Base-by-base conservation (phyloP, 2,888 invertebrate species). In the Ctena decussata region DNA sequence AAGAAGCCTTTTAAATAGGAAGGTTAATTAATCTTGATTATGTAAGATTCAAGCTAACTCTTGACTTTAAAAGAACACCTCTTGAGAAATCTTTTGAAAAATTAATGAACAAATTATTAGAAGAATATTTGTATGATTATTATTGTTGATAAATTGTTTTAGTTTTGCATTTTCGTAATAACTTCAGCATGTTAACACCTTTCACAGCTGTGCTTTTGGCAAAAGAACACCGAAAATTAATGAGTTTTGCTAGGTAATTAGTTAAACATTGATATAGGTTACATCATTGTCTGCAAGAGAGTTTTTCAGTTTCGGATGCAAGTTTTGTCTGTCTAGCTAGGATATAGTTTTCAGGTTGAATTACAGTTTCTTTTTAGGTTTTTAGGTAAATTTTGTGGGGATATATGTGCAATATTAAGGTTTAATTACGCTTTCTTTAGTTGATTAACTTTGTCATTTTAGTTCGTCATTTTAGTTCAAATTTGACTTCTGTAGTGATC, bases 151-250 rank as follows among this genome's bases (percentile, higher is more conserved):
- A 65, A 35, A n/a, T 35, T 30, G 1, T 35, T 21, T 8, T 65
- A 65, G 35, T 65, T 35, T 30, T 30, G 21, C 24, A 15, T 35
- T 65, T 57, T 3, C n/a, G 30, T 60, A 65, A 65, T 65, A 65
- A 24, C 65, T 18, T 65, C 35, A 65, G 65, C 18, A 35, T 65
- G 65, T 65, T 65, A 65, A 65, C 65, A 65, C 32, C 65, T 65
- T 65, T 65, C 5, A 35, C 65, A 65, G 65, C 65, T 65, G 65
- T 35, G 32, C 35, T 65, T 65, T 57, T 65, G 65, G 65, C 65
- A 65, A 65, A 60, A 65, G 21, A 65, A 1, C 1, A 35, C 12
- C 35, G 27, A 60, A 57, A 65, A 65, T 35, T 65, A 65, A 65
- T 65, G 65, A 65, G 65, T 65, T 35, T 65, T 3, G 30, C 35